Conservation (phyloP, 2,797 vertebrate species). For the Leuciscus waleckii region DNA sequence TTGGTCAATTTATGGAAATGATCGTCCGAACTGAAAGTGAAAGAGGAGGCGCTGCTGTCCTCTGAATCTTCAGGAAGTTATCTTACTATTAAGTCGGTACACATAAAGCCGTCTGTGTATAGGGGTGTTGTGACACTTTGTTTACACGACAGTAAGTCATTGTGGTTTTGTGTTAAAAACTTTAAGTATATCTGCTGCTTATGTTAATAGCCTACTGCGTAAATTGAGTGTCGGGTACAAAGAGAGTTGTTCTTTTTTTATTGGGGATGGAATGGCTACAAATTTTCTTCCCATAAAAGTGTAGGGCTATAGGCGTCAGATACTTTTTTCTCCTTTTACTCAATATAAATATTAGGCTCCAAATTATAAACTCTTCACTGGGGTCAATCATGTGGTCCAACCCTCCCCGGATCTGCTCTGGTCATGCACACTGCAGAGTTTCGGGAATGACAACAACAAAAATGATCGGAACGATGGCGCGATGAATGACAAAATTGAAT, state of each 20-base stretch:
- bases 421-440: neutral
- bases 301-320: too few relatives aligned
- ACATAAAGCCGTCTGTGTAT: neutral
- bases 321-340: neutral
- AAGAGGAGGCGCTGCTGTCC: neutral
- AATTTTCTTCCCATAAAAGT: too few relatives aligned
- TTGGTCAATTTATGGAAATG: neutral
- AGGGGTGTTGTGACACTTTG: too few relatives aligned
- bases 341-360: neutral
- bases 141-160: neutral
- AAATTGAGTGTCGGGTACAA: too few relatives aligned
- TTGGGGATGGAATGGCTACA: too few relatives aligned
- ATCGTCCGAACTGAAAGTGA: slow-evolving; percentile 34
- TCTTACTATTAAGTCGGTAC: neutral
- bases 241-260: too few relatives aligned
- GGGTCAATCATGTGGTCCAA: neutral
- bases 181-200: neutral
- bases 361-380: neutral
- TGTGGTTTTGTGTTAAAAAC: neutral
- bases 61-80: slow-evolving; percentile 2
- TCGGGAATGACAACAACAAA: neutral
- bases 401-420: neutral
- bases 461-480: too few relatives aligned
- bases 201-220: too few relatives aligned
- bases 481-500: too few relatives aligned